phyloP scores from a whole-genome alignment of 1,140 invertebrate genomes.

The Ostrea edulis region DNA sequence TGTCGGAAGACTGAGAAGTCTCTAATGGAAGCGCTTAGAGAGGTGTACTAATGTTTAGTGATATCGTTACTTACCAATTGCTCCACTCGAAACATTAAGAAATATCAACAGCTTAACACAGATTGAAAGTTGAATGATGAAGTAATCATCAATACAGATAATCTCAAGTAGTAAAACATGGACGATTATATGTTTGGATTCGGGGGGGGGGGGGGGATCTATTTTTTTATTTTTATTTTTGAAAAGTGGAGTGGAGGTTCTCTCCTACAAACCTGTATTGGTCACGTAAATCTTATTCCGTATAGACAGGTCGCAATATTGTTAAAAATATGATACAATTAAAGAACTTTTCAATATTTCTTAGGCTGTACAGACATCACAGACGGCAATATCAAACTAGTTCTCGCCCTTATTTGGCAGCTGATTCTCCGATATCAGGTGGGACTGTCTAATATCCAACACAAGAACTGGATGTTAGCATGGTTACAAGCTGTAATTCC shows the following conservation, averaged over 20 bases:
- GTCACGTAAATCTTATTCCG: too few relatives aligned
- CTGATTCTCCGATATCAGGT: constrained; percentile 97
- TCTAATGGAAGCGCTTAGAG: too few relatives aligned
- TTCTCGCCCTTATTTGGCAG: constrained; percentile 98
- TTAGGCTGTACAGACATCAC: constrained; percentile 98
- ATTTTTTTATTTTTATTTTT: not conserved
- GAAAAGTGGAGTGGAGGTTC: too few relatives aligned
- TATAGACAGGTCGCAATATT: not conserved
- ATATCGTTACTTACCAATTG: not conserved
- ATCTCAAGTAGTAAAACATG: not conserved
- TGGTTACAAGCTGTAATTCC: constrained; percentile 97
- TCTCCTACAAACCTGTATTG: too few relatives aligned
- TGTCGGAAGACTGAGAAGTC: too few relatives aligned
- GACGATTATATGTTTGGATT: not conserved
- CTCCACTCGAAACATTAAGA: not conserved
- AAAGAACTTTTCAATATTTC: not conserved
- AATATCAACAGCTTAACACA: not conserved
- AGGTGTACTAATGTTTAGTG: not conserved
- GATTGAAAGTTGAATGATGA: not conserved
- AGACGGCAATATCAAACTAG: constrained; percentile 97
- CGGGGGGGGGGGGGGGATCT: too few relatives aligned
- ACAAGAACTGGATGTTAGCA: constrained; percentile 97
- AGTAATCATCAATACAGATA: not conserved
- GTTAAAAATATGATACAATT: not conserved
- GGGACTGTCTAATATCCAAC: constrained; percentile 96